Conservation (phyloP, 2,113 vertebrate species). For the Thymallus thymallus region DNA sequence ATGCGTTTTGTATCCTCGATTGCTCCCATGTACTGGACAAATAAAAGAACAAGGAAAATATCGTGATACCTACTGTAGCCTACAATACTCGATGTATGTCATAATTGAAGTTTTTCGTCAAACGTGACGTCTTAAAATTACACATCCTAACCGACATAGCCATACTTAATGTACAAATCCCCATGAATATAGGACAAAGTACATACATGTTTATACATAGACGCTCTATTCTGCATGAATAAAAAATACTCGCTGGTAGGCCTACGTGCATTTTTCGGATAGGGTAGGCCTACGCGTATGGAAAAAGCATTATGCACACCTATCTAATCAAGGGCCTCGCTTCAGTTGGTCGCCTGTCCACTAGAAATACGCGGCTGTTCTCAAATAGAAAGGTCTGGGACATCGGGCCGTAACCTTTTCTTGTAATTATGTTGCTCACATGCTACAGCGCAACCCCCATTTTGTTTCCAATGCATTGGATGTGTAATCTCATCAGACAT, state of each 20-base stretch:
- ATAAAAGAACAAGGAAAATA: constrained; percentile 13
- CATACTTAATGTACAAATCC: neutral
- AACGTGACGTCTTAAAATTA: neutral
- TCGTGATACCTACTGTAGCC: constrained; percentile 35
- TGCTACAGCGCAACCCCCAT: constrained; percentile 48
- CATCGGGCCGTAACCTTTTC: constrained; percentile 31
- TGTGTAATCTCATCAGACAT: constrained; percentile 44
- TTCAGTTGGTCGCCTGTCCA: constrained; percentile 11
- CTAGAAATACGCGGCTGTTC: constrained; percentile 7
- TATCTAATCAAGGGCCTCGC: constrained; percentile 26
- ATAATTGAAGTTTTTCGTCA: neutral
- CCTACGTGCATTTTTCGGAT: constrained; percentile 24
- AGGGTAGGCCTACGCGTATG: constrained; percentile 10
- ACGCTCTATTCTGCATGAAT: constrained; percentile 7
- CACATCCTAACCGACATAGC: neutral
- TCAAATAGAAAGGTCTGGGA: constrained; percentile 15
- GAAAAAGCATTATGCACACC: constrained; percentile 19
- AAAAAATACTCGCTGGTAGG: constrained; percentile 20
- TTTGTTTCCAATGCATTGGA: constrained; percentile 48
- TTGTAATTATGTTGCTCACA: constrained; percentile 45
- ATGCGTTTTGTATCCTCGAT: constrained; percentile 18
- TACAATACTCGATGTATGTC: neutral
- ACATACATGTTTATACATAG: neutral
- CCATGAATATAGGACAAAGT: neutral
- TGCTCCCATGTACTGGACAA: neutral